phyloP scores from a whole-genome alignment of 1,140 invertebrate species.

The Chelonus insularis region DNA sequence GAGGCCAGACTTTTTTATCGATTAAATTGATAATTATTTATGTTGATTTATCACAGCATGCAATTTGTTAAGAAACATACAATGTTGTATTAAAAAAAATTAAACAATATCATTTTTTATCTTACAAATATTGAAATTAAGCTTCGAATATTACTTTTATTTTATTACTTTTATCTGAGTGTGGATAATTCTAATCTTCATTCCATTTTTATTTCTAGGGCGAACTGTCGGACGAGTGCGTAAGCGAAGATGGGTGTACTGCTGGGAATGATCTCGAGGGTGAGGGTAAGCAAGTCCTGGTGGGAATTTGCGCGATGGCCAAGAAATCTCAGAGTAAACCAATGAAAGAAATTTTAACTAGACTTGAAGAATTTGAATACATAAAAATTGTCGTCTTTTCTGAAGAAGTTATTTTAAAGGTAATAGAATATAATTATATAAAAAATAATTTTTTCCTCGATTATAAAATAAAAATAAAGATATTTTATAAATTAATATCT shows the following conservation, averaged over 20 bases:
- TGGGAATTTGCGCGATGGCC: conserved; percentile 97
- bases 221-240: conserved; percentile 70
- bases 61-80: no score
- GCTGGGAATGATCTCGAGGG: conserved; percentile 57
- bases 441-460: neutral
- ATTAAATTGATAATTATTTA: no score
- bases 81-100: no score
- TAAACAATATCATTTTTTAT: no score
- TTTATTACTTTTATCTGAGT: no score
- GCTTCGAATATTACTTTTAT: no score
- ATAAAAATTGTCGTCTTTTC: conserved; percentile 91
- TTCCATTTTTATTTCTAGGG: conserved; percentile 58
- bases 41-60: no score
- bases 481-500: conserved; percentile 8
- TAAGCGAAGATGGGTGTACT: conserved; percentile 62
- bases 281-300: conserved; percentile 82
- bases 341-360: conserved; percentile 96
- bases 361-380: conserved; percentile 95
- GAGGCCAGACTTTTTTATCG: no score
- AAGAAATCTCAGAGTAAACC: conserved; percentile 98
- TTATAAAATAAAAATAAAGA: conserved; percentile 1
- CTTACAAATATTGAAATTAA: no score
- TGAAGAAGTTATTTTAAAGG: conserved; percentile 92
- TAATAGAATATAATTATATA: conserved; percentile 42
- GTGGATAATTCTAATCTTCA: no score